Base-by-base conservation (phyloP, 2,888 invertebrate genomes). In the Patella depressa region DNA sequence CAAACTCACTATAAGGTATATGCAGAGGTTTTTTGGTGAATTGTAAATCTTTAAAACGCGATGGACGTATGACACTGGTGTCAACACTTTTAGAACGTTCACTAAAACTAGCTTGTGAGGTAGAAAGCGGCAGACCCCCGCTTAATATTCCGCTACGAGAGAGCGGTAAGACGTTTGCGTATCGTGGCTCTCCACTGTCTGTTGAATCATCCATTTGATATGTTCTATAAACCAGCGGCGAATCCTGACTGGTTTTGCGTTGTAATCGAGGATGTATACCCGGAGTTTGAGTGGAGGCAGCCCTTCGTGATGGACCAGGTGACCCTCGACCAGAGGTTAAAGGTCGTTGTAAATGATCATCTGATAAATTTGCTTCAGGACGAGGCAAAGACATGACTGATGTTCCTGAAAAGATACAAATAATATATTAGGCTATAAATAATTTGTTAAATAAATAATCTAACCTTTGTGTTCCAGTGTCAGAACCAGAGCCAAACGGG, bases 1-100 rank as follows among this genome's bases (percentile, higher is more conserved):
- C 87, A 78, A 89, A 91, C 76, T 91, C 90, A 55, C 90, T 90
- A 77, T 89, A 89, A 11, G 89, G 87, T 69, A 91, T 89, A 82
- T 90, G 90, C 76, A 91, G 80, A 15, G 91, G 91, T 74, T 89
- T 89, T 72, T 90, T 88, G 11, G 88, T 87, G 73, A 91, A 81
- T 75, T 90, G 90, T 70, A 90, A 82, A 81, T 89, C 89, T 72
- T 87, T 83, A 69, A 88, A 85, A 71, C 88, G 78, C 65, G 86
- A 84, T 19, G 87, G 82, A n/a, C 85, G 79, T 74, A 83, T 84
- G 34, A 85, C 86, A 76, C 85, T 85, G 17, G 84, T 83, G 79
- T 87, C 88, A 57, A 84, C 82, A 73, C 80, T 79, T 77, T 84
- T 85, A 55, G 80, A 80, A 73, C 81, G 78, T 69, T 85, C 84